A percentile compares a stretch with the other conserved stretches of the same genome.
Evolutionary conservation across 2,797 vertebrate genomes (phyloP).

Genomic region (Labeo calbasu): DNA sequence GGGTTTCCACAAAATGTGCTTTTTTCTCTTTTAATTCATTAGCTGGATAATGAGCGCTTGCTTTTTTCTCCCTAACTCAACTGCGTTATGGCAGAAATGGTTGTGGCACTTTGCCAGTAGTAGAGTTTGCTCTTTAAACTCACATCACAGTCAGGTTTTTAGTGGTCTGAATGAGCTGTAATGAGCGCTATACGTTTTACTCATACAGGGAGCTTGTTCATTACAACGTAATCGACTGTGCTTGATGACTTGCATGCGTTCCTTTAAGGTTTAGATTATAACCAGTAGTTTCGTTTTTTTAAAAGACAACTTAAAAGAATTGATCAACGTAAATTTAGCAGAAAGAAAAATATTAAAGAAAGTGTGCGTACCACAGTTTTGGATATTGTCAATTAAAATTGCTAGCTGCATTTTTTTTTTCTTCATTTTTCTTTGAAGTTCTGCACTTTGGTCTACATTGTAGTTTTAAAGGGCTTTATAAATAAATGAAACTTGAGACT

Average conservation of each 20-base stretch:
- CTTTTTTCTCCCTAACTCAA: background rate
- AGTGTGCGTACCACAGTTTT: too few relatives aligned
- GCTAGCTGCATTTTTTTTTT: too few relatives aligned
- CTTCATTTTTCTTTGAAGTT: background rate
- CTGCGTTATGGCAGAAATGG: background rate
- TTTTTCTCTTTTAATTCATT: conserved; percentile 11
- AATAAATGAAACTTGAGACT: background rate
- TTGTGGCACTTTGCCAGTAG: conserved; percentile 8
- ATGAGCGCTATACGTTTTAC: conserved; percentile 3
- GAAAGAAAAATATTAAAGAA: background rate
- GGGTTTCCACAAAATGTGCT: background rate
- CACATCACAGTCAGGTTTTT: conserved; percentile 8
- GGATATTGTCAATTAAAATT: background rate
- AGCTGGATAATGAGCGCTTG: conserved; percentile 11
- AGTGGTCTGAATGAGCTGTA: conserved; percentile 2
- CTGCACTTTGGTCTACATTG: too few relatives aligned
- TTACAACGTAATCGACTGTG: background rate
- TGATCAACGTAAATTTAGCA: background rate
- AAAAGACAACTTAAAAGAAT: background rate
- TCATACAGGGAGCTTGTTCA: background rate
- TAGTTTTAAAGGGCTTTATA: background rate
- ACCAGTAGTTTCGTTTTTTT: background rate
- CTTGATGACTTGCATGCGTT: background rate
- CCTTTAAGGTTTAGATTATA: background rate
- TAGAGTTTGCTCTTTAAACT: conserved; percentile 14